Evolutionary conservation across 2,113 vertebrate genomes (phyloP), one percentile per base, ranked within the genome.

Genomic region (Puma concolor): DNA sequence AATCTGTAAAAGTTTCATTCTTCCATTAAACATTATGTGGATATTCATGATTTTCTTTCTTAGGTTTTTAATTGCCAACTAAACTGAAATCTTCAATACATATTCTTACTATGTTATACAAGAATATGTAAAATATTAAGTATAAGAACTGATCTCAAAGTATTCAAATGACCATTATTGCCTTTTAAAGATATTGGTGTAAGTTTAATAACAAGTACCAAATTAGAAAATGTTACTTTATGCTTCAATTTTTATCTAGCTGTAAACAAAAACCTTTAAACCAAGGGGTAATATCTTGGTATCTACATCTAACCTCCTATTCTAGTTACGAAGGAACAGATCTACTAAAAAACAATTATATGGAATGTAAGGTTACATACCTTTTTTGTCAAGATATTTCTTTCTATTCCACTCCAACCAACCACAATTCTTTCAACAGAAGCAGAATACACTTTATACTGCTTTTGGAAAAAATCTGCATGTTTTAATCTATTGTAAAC

Each of bases 241-340:
- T 74, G 19, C 38, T 69, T 94, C 52, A 92, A 16, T 67, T 86
- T 96, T 63, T 96, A 31, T 54, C 77, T 71, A 77, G 41, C 27
- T 36, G 83, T 64, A 80, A 91, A 89, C 17, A 89, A 64, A 94
- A 97, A 38, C 25, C 31, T 92, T 57, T 74, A 91, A 93, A 88
- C 52, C 21, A 92, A 91, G 41, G 23, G 29, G 36, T 89, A 74
- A 80, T 17, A 77, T 81, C 33, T 33, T 94, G 44, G 54, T 90
- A 89, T 38, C 41, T 77, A 81, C 91, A 90, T 86, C 29, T 95
- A 90, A 79, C 60, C 77, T 33, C 52, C 25, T 91, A 66, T 44
- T 88, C 19, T 36, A 92, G 79, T 76, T 71, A 91, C 2, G 79
- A 94, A 91, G n/a, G n/a, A 97, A 69, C 1, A 95, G 33, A 90